Evolutionary conservation across 2,113 vertebrate species (phyloP).

Genomic region (Puma concolor): DNA sequence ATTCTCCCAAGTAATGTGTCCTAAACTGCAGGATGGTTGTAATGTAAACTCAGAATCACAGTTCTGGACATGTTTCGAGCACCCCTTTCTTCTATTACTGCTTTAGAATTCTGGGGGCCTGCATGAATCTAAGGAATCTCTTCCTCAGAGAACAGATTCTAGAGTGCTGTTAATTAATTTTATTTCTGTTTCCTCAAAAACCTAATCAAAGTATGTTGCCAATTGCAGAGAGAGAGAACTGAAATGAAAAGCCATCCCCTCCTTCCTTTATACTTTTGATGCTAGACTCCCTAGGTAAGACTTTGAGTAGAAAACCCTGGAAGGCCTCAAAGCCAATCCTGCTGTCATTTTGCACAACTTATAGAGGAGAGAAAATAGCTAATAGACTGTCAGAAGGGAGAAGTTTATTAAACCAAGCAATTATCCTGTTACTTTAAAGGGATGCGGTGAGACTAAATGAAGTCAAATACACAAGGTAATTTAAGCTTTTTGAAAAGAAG

Average conservation of each 20-base stretch:
- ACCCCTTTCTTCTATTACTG: neutral
- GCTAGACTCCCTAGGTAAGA: neutral
- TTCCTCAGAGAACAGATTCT: neutral
- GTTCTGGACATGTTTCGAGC: neutral
- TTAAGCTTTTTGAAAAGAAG: slow-evolving; percentile 19
- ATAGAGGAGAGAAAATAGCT: neutral
- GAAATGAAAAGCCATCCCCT: neutral
- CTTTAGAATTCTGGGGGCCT: neutral
- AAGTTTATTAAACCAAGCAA: slow-evolving; percentile 57
- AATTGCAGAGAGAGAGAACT: neutral
- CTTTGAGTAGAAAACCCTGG: neutral
- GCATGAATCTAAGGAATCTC: neutral
- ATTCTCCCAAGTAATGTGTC: neutral
- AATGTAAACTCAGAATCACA: neutral
- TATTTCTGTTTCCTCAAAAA: neutral
- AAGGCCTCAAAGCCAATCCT: neutral
- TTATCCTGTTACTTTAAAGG: slow-evolving; percentile 52
- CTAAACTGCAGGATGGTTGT: neutral
- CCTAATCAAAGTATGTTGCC: neutral
- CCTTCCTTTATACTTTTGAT: neutral
- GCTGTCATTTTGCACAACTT: neutral
- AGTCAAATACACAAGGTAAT: neutral
- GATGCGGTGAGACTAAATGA: neutral
- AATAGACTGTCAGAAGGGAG: neutral
- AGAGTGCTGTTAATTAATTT: neutral